Base-by-base conservation (phyloP, 2,113 vertebrate genomes). In the Suncus etruscus region DNA sequence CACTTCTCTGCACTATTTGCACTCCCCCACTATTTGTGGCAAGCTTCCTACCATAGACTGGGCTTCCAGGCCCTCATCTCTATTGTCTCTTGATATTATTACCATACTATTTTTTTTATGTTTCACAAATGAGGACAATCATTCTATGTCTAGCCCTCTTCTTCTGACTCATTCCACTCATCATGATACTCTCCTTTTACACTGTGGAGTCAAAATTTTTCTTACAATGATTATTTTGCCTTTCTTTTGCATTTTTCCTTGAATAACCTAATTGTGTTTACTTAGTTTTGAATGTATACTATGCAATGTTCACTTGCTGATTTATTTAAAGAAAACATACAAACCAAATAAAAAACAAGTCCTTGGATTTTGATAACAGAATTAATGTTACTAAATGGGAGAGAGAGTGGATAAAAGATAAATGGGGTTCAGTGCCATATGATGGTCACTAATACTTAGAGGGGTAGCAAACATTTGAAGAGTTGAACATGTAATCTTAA, bases 241-340 rank as follows among this genome's bases (percentile, higher is more conserved):
- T 69, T 86, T 82, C 27, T 65, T 61, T 69, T 68, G 63, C 76
- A 24, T 86, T 65, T 54, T 72, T 65, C 27, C 8, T 47, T 31
- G 16, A 74, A 51, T 77, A 86, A 39, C 27, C 22, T 29, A 78
- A 11, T 68, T 68, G 79, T 39, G 14, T 73, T 89, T 77, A 25
- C 58, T 82, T 78, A 72, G 18, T 95, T 91, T 88, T 54, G n/a
- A 77, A 78, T 91, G 18, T 54, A 29, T 48, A 2, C 29, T 66
- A 66, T 12, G 8, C 27, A 12, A 27, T 25, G 27, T 66, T 66
- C 27, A 11, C 65, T 29, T 66, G 7, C 27, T 66, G 27, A 66
- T 11, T 25, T 65, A 66, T 66, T 66, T 66, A 24, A 66, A 66
- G 27, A 25, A 29, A 29, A 22, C 8, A 29, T 29, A 66, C 27